Conservation (phyloP, 2,888 invertebrate species). For the Thera obeliscata region DNA sequence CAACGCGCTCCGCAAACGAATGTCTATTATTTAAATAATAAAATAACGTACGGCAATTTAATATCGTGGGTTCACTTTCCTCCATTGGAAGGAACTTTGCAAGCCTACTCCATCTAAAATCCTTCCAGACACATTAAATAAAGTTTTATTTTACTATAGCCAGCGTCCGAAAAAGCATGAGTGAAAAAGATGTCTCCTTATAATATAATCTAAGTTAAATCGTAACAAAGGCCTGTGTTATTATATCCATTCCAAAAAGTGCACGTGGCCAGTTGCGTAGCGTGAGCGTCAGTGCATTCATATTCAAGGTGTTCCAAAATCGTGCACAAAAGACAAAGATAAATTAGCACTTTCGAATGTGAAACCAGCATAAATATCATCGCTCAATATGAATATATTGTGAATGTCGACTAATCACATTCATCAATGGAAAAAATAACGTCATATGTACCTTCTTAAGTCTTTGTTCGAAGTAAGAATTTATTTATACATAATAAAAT, state of each 20-base stretch:
- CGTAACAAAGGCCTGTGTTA: background rate
- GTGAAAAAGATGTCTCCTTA: too few species aligned
- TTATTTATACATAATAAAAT: constrained; percentile 15
- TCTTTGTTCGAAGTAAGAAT: constrained; percentile 42
- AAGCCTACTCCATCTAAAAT: too few species aligned
- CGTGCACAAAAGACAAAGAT: constrained; percentile 30
- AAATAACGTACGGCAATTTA: too few species aligned
- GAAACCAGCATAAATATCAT: constrained; percentile 27
- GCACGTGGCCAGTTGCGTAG: constrained; percentile 21
- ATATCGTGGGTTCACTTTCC: too few species aligned
- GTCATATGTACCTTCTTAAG: constrained; percentile 38
- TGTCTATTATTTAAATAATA: too few species aligned
- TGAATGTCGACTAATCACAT: constrained; percentile 50
- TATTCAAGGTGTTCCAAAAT: constrained; percentile 32
- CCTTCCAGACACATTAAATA: too few species aligned
- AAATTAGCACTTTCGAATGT: constrained; percentile 31
- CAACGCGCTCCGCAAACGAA: too few species aligned
- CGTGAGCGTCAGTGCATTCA: constrained; percentile 22
- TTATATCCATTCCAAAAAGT: constrained; percentile 12
- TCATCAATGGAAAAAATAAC: constrained; percentile 49
- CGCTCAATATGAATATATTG: constrained; percentile 28
- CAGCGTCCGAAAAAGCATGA: too few species aligned
- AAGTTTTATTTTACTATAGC: too few species aligned
- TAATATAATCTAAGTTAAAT: background rate
- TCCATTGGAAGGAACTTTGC: too few species aligned